phyloP scores from a whole-genome alignment of 1,140 invertebrate genomes.

The Cheumatopsyche charites region DNA sequence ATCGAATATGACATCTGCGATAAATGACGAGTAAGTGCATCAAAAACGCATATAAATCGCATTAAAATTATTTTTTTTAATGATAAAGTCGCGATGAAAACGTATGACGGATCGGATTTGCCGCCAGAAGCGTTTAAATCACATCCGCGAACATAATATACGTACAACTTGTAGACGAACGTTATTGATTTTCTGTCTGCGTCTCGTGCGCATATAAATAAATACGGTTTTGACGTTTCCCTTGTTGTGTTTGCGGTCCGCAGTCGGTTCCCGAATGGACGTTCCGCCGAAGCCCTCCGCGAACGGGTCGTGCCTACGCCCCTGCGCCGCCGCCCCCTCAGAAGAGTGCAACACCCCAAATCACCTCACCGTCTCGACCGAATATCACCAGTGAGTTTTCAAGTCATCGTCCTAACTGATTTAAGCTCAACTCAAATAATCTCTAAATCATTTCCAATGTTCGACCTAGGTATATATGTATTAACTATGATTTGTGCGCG shows the following conservation, averaged over 20 bases:
- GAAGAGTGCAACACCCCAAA: slow-evolving; percentile 15
- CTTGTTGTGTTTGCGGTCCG: not conserved
- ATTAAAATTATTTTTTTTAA: no score
- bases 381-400: slow-evolving; percentile 3
- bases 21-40: no score
- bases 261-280: not conserved
- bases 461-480: no score
- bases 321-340: slow-evolving; percentile 2
- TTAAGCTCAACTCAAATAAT: no score
- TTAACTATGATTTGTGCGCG: no score
- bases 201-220: slow-evolving; percentile 22
- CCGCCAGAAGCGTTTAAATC: not conserved
- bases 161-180: not conserved
- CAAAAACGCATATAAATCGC: no score
- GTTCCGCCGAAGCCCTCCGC: not conserved
- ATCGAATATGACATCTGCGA: no score
- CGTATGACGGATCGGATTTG: no score
- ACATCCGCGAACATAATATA: not conserved
- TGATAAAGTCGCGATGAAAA: no score
- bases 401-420: no score
- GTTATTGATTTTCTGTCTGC: slow-evolving; percentile 21
- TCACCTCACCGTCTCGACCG: slow-evolving; percentile 1
- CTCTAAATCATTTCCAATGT: no score
- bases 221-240: slow-evolving; percentile 17
- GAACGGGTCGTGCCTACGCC: slow-evolving; percentile 3